A percentile compares a stretch with the other conserved stretches of the same genome.
Conservation (phyloP, 2,797 vertebrate species). For the Syngnathus acus region DNA sequence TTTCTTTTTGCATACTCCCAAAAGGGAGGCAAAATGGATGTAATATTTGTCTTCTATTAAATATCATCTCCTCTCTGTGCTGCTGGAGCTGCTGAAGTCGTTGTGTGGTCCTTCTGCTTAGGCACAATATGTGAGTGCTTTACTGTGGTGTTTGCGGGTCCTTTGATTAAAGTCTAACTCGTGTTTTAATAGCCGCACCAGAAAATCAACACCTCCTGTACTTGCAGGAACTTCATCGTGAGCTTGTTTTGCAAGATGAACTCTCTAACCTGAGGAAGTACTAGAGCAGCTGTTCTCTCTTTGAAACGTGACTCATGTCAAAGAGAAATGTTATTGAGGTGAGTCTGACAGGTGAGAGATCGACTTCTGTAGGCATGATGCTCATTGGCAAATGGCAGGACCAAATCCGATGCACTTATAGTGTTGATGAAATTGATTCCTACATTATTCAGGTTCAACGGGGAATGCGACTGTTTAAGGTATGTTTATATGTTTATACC, state of each 20-base stretch:
- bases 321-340: conserved; percentile 8
- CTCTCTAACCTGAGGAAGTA: conserved; percentile 4
- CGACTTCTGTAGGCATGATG: not conserved
- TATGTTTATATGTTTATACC: not conserved
- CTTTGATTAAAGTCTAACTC: not conserved
- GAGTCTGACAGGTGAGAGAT: conserved; percentile 6
- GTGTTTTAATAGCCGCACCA: not conserved
- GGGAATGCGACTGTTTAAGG: not conserved
- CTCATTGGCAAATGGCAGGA: not conserved
- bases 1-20: not conserved
- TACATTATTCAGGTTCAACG: not conserved
- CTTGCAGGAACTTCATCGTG: not conserved
- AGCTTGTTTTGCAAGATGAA: not conserved
- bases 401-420: not conserved
- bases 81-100: not conserved
- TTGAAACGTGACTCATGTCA: conserved; percentile 29
- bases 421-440: not conserved
- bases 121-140: not conserved
- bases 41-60: not conserved
- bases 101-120: not conserved
- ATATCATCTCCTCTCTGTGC: not conserved
- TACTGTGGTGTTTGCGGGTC: not conserved
- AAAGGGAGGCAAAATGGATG: not conserved
- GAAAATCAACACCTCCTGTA: not conserved
- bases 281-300: conserved; percentile 23